Conservation (phyloP, 2,797 vertebrate species). For the Nannoperca obscura region DNA sequence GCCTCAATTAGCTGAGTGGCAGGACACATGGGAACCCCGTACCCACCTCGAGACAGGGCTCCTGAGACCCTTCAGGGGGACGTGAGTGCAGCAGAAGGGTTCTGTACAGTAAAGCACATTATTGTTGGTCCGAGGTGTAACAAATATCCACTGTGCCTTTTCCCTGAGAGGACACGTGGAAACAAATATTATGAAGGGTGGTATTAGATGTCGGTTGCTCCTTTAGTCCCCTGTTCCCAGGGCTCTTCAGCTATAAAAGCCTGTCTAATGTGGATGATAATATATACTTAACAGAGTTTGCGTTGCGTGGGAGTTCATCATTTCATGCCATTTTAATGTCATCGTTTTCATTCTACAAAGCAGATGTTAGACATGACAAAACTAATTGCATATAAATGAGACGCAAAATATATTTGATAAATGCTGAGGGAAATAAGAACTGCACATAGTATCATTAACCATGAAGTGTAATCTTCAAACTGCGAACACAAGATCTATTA, state of each 20-base stretch:
- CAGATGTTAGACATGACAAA: background rate
- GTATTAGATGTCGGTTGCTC: constrained; percentile 48
- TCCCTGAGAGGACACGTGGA: constrained; percentile 59
- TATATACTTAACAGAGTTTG: constrained; percentile 22
- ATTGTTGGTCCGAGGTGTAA: constrained; percentile 51
- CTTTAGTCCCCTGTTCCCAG: constrained; percentile 44
- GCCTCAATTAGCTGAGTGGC: constrained; percentile 75
- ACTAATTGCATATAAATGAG: background rate
- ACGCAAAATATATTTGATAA: background rate
- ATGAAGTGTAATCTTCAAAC: background rate
- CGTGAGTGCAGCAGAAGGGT: constrained; percentile 23
- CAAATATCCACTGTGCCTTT: constrained; percentile 70
- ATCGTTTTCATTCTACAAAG: background rate
- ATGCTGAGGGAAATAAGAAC: background rate
- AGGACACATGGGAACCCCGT: constrained; percentile 67
- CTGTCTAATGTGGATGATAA: constrained; percentile 22
- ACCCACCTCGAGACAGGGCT: constrained; percentile 54
- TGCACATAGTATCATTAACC: background rate
- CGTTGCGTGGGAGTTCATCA: constrained; percentile 1
- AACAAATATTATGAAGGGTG: constrained; percentile 81
- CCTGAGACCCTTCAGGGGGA: constrained; percentile 40
- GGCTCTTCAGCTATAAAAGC: constrained; percentile 38
- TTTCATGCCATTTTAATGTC: constrained; percentile 12
- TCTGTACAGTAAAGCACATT: constrained; percentile 54
- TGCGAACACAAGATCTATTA: background rate